Conservation (phyloP, 1,140 invertebrate species). For the Batillaria attramentaria region DNA sequence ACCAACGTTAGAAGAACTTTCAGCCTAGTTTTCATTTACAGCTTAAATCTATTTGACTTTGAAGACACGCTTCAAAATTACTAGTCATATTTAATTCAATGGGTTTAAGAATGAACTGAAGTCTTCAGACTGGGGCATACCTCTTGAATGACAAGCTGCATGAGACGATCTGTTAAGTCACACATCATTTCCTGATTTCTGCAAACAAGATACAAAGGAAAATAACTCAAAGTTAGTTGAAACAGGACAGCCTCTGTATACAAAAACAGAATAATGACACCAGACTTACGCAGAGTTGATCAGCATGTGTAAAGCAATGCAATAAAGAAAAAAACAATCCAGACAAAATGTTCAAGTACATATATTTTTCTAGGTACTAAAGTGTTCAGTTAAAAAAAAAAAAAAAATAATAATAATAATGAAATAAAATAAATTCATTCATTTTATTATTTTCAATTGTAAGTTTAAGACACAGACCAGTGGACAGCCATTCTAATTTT, state of each 20-base stretch:
- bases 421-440: background rate
- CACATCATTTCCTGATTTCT: slow-evolving; percentile 79
- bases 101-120: too few species aligned
- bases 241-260: background rate
- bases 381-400: too few species aligned
- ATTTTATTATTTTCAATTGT: background rate
- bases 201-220: slow-evolving; percentile 38
- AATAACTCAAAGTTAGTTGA: background rate
- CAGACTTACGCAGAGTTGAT: background rate
- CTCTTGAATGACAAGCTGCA: slow-evolving; percentile 77
- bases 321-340: background rate
- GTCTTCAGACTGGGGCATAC: slow-evolving; percentile 48
- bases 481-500: too few species aligned
- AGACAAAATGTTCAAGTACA: too few species aligned
- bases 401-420: background rate
- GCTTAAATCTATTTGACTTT: too few species aligned
- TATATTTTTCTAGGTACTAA: too few species aligned
- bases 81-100: background rate
- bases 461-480: too few species aligned
- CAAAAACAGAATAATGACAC: background rate
- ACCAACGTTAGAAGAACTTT: too few species aligned
- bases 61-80: background rate
- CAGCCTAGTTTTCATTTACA: too few species aligned
- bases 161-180: slow-evolving; percentile 81
- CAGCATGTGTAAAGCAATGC: background rate